Evolutionary conservation across 2,888 invertebrate genomes (phyloP).

Genomic region (Macaria notata): DNA sequence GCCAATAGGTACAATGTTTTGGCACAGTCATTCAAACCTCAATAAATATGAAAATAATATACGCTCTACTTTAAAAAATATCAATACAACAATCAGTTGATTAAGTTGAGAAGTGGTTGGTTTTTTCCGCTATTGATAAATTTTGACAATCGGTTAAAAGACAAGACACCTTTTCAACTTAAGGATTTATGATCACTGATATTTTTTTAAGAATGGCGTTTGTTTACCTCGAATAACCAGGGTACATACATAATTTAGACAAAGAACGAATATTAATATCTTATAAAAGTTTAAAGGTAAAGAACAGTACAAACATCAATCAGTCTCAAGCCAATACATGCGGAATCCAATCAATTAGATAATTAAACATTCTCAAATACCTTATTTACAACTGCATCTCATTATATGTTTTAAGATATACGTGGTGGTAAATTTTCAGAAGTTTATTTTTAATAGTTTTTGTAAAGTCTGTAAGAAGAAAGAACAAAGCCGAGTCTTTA

Average conservation of each 20-base stretch:
- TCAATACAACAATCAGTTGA: too few relatives aligned
- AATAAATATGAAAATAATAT: too few relatives aligned
- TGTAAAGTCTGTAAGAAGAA: background rate
- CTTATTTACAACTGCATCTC: conserved; percentile 38
- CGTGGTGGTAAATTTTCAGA: too few relatives aligned
- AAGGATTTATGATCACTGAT: too few relatives aligned
- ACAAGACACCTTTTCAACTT: too few relatives aligned
- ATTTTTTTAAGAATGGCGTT: too few relatives aligned
- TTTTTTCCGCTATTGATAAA: too few relatives aligned
- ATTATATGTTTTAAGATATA: too few relatives aligned
- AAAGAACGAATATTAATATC: conserved; percentile 42
- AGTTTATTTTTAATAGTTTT: background rate
- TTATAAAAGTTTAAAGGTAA: conserved; percentile 54
- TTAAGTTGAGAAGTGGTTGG: too few relatives aligned
- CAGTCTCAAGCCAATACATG: conserved; percentile 74
- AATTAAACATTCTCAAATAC: conserved; percentile 49
- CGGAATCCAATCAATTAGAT: conserved; percentile 54
- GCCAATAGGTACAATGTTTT: conserved; percentile 43
- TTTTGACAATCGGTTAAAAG: too few relatives aligned
- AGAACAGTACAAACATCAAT: conserved; percentile 64
- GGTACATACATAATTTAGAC: conserved; percentile 21
- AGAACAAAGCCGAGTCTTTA: background rate
- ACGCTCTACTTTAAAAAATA: too few relatives aligned
- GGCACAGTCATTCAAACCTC: conserved; percentile 40
- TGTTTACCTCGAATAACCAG: too few relatives aligned